Base-by-base conservation (phyloP, 2,797 vertebrate species). In the Typhlichthys eigenmanni region DNA sequence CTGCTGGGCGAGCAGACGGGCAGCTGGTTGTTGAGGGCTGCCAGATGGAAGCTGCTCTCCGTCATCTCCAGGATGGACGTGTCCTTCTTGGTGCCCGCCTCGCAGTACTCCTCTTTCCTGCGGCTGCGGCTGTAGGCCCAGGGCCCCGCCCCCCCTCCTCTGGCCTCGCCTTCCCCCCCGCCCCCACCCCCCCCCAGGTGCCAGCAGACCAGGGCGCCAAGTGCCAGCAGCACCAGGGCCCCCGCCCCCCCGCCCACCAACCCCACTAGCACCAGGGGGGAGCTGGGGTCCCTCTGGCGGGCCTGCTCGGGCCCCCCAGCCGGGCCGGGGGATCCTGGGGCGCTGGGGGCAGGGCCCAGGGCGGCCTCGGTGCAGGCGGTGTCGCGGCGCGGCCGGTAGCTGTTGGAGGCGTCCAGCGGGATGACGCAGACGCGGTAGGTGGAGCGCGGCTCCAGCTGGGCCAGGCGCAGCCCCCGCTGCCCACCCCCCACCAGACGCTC, bases 61-160 rank as follows among this genome's bases (percentile, higher is more conserved):
- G 96, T 97, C 95, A 98, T 98, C 92, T 98, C 96, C 90, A 98
- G 90, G 87, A 98, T 97, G 78, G 96, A 96, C 85, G 95, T 97
- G 89, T 98, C 96, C 81, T 97, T 98, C 88, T 98, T 98, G 62
- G 96, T 98, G 67, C 96, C 96, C 0, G 96, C 95, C 80, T 98
- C 96, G 0, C 95, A 94, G 60, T 98, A 98, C 78, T 98, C 94
- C 0, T 98, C 96, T 95, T 96, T 95, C 78, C 96, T 93, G 55
- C 96, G 92, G 8, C 96, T 96, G 0, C 93, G 92, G 83, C 96
- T 97, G 19, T 98, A 98, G 24, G 24, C 24, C 24, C 24, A 24
- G 3, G 24, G 24, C 24, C 24, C 24, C 3, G 24, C 24, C 24
- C 24, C 24, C 0, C 3, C 24, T 24, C 24, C 3, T 24, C 24